phyloP scores from a whole-genome alignment of 2,888 invertebrate species.

The Dicyrtomina minuta region DNA sequence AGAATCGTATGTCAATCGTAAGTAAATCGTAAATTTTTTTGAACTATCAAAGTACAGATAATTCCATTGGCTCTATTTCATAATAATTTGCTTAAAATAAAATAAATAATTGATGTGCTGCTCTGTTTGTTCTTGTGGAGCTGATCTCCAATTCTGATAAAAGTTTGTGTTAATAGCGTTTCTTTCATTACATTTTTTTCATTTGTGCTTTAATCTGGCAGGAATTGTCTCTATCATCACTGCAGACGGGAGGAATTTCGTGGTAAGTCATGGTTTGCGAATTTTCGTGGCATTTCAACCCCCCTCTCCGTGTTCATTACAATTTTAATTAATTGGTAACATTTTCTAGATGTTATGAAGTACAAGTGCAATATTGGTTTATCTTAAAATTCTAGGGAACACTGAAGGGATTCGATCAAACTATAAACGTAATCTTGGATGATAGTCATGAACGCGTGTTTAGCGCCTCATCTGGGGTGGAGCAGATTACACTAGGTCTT shows the following conservation, averaged over 20 bases:
- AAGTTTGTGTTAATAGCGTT: conserved; percentile 1
- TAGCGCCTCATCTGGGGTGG: conserved; percentile 86
- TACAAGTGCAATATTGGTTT: neutral
- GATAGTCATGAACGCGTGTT: conserved; percentile 99
- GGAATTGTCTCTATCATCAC: conserved; percentile 93
- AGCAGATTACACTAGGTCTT: conserved; percentile 91
- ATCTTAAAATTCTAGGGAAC: conserved; percentile 68
- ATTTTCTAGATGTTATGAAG: too few relatives aligned
- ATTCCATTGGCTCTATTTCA: too few relatives aligned
- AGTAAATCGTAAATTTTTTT: too few relatives aligned
- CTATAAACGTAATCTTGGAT: conserved; percentile 96
- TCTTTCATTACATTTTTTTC: conserved; percentile 38
- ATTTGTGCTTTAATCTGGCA: conserved; percentile 55
- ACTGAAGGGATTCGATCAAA: conserved; percentile 97
- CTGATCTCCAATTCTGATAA: neutral
- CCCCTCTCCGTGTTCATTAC: neutral
- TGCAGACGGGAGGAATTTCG: conserved; percentile 92
- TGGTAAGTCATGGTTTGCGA: conserved; percentile 63
- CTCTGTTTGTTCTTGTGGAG: too few relatives aligned
- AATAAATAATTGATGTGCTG: too few relatives aligned
- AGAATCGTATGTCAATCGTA: conserved; percentile 83
- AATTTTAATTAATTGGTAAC: neutral
- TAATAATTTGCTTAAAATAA: too few relatives aligned
- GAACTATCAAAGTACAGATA: too few relatives aligned
- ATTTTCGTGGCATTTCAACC: neutral